phyloP scores from a whole-genome alignment of 2,888 invertebrate genomes.

The Spisula solida region DNA sequence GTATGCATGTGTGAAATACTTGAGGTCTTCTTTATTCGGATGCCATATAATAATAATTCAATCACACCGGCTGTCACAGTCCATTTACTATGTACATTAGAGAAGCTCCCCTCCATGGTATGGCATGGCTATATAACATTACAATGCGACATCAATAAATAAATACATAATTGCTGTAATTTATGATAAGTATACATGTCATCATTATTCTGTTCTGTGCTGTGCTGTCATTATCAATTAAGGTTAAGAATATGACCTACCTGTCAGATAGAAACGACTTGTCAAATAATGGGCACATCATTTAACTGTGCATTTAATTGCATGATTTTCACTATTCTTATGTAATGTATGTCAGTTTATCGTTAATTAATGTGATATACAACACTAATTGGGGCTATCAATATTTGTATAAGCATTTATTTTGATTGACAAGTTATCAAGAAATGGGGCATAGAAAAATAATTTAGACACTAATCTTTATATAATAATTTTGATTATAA shows the following conservation, averaged over 20 bases:
- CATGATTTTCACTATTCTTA: too few relatives aligned
- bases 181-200: background rate
- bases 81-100: background rate
- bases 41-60: slow-evolving; percentile 9
- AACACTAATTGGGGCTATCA: background rate
- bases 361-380: background rate
- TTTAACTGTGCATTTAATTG: background rate
- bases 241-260: background rate
- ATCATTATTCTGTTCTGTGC: background rate
- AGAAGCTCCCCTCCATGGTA: background rate
- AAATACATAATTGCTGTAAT: slow-evolving; percentile 16
- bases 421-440: too few relatives aligned
- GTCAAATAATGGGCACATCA: background rate
- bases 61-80: background rate
- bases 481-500: too few relatives aligned
- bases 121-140: background rate
- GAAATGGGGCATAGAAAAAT: too few relatives aligned
- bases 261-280: background rate
- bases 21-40: background rate
- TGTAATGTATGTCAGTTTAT: background rate
- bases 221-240: background rate
- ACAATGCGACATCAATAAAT: background rate
- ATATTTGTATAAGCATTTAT: too few relatives aligned
- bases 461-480: too few relatives aligned
- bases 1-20: slow-evolving; percentile 30